These are phyloP conservation scores for Pseudanteris insignis DNA, from an alignment of 2,888 invertebrate genomes.

Conservation along the genomic window DNA sequence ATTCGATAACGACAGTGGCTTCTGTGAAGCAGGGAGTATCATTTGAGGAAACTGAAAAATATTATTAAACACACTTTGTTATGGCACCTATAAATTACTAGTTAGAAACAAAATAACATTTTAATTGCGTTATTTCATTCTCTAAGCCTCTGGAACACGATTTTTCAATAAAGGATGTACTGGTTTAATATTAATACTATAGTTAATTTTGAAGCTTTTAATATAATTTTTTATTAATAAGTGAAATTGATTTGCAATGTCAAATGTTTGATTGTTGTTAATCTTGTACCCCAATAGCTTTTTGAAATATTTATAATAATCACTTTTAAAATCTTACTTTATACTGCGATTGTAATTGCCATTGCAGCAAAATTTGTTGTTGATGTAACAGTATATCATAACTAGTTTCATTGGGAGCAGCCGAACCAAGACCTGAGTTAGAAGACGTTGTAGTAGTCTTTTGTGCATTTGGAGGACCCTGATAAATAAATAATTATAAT, in stretches of 20 bases:
- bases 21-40: constrained; percentile 79
- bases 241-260: too few species aligned
- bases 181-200: too few species aligned
- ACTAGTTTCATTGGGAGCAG: constrained; percentile 77
- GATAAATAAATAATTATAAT: too few species aligned
- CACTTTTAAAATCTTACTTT: constrained; percentile 68
- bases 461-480: constrained; percentile 89
- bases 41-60: constrained; percentile 76
- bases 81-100: constrained; percentile 26
- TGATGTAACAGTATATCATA: constrained; percentile 93
- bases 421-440: constrained; percentile 57
- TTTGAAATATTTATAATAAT: too few species aligned
- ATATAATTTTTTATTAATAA: too few species aligned
- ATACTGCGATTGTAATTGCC: constrained; percentile 83
- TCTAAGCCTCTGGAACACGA: constrained; percentile 10
- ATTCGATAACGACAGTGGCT: constrained; percentile 66
- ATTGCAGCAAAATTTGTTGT: constrained; percentile 90
- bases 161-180: too few species aligned
- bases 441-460: constrained; percentile 73
- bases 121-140: constrained; percentile 26
- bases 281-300: too few species aligned
- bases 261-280: too few species aligned
- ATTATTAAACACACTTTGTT: constrained; percentile 47
- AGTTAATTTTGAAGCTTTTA: too few species aligned
- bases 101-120: constrained; percentile 25